Base-by-base conservation (phyloP, 2,797 vertebrate species). In the Acanthornis magna region DNA sequence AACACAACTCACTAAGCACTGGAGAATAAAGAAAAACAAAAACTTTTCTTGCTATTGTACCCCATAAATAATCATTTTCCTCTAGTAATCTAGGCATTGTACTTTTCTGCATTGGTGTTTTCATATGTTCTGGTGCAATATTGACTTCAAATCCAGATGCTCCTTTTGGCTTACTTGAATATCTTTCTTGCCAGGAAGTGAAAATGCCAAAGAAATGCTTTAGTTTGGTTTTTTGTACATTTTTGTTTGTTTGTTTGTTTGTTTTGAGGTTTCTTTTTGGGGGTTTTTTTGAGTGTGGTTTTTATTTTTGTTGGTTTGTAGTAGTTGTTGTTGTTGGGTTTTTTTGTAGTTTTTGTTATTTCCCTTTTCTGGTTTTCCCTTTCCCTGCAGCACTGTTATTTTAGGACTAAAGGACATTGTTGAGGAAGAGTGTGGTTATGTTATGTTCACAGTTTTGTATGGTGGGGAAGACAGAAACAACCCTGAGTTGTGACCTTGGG, bases 31-130 rank as follows among this genome's bases (percentile, higher is more conserved):
- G 96, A 91, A 94, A 96, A 97, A 95, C 38, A 94, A 96, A 96
- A 94, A 83, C 77, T 93, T 95, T 92, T 75, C 62, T 96, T 97
- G 95, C 95, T 93, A 45, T 96, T 96, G 92, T 97, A 94, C 79
- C 78, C 87, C 88, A 96, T 96, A 97, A 97, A 96, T 96, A 97
- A 97, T 96, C 0, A 13, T 91, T 96, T 95, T 97, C 85, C 92
- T 91, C 96, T 95, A 36, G 93, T 97, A 96, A 96, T 87, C 45
- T 88, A 88, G 84, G 94, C 94, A 96, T 79, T 92, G 61, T 87
- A 40, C 57, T 85, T 47, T 47, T 48, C 42, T 95, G 54, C 87
- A 87, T 84, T 95, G 95, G 94, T 95, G 94, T 96, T 97, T 97
- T 97, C 54, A 26, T 95, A 92, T 95, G 85, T 97, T 91, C 95